Evolutionary conservation across 2,888 invertebrate species (phyloP), one percentile per base, ranked within the genome.

Genomic region (Panopea generosa): DNA sequence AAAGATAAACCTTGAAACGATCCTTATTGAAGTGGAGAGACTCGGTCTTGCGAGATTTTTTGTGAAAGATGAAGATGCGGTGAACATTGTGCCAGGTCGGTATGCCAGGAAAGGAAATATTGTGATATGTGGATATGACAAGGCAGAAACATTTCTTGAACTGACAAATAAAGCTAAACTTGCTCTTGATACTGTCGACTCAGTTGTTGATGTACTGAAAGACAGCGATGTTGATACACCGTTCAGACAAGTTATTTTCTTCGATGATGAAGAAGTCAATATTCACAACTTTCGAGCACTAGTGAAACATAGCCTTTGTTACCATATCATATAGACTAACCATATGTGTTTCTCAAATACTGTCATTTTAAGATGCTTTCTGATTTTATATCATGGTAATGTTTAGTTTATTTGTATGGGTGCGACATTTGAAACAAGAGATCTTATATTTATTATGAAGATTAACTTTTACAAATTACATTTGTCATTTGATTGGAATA

Each of bases 101-200:
- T 85, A 74, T 50, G 81, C 68, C 6, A 38, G 62, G 18, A 78
- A 75, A 57, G 85, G 84, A 22, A 82, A 82, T 47, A 57, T 85
- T 22, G 74, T 85, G 14, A 79, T 82, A 22, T 85, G 85, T 61
- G 85, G 83, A n/a, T 85, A 85, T 68, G 84, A 85, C 59, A 85
- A 85, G 52, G 85, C 85, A 7, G 85, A 85, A 43, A 80, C 82
- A 7, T 85, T 85, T 52, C 43, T 83, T 18, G 38, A 70, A 26
- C 22, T 80, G 14, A 33, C 43, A 0, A 18, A 20, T n/a, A 49
- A 40, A 24, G 43, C 20, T 24, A 22, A 6, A n/a, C 3, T 45
- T 9, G 6, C 16, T 45, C 4, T 6, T 45, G 45, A 45, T 45
- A 45, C 20, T 9, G 45, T 18, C 6, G 20, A 18, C 16, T 6